phyloP scores from a whole-genome alignment of 2,113 vertebrate species.

The Chaetodon trifascialis region DNA sequence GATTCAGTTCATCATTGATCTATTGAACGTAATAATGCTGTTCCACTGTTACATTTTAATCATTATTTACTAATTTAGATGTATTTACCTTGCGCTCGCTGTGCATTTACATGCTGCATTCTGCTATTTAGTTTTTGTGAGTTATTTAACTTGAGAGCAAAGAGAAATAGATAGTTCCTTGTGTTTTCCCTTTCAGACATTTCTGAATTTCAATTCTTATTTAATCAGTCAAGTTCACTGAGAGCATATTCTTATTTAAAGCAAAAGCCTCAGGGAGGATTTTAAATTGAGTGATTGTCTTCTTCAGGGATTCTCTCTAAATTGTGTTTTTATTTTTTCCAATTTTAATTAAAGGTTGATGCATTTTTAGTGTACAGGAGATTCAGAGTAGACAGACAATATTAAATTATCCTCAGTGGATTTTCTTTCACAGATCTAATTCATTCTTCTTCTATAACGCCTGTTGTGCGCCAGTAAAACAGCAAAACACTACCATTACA shows the following conservation, averaged over 20 bases:
- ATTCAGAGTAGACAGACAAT: conserved; percentile 14
- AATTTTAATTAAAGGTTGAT: conserved; percentile 48
- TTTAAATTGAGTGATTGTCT: conserved; percentile 45
- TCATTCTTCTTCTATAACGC: conserved; percentile 10
- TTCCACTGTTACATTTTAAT: neutral
- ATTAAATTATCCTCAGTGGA: conserved; percentile 15
- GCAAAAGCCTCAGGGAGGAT: conserved; percentile 5
- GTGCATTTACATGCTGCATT: neutral
- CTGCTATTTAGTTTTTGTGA: neutral
- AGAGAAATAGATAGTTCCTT: neutral
- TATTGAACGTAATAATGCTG: conserved; percentile 7
- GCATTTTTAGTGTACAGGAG: conserved; percentile 1
- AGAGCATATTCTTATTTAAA: conserved; percentile 38
- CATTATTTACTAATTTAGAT: neutral
- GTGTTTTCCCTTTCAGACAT: conserved; percentile 20
- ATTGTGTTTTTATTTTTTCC: neutral
- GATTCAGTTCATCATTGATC: conserved; percentile 49
- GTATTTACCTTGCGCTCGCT: neutral
- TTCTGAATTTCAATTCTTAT: conserved; percentile 38
- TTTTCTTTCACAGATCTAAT: neutral
- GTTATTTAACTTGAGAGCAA: neutral
- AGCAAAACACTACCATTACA: neutral
- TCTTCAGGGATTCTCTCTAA: conserved; percentile 37
- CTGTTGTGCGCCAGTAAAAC: neutral
- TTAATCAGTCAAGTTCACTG: conserved; percentile 39